Base-by-base conservation (phyloP, 2,113 vertebrate species). In the Ptychochromis oligacanthus region DNA sequence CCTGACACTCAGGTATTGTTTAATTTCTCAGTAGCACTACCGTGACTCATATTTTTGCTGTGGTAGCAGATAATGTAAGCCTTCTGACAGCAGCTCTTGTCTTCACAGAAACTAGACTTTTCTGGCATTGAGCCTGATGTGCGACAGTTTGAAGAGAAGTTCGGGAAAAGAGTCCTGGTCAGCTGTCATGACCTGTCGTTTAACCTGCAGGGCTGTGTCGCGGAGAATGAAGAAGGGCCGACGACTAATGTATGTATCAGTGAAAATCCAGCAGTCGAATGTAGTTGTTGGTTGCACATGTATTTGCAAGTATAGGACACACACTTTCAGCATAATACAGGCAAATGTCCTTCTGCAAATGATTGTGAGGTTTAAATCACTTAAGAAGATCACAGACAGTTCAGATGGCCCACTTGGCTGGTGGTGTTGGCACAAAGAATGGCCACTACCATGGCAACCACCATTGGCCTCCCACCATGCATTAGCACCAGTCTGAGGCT, bases 71-170 rank as follows among this genome's bases (percentile, higher is more conserved):
- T 79, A 2, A 14, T 82, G 43, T 9, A 61, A 65, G 1, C 20
- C 22, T 54, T 54, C 26, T 88, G 46, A 88, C 55, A 60, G 13
- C 8, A 52, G n/a, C 13, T 64, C 26, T 18, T 94, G 70, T 80
- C 83, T 93, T 89, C 92, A 75, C 93, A 99, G 98, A 99, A 97
- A 94, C 96, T 98, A 87, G 98, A 99, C 88, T 97, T 98, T 90
- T 97, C 96, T n/a, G 95, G 95, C 87, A 94, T 97, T n/a, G 97
- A 99, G 79, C 97, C 97, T 11, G 98, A 99, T 22, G 95, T 97
- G 86, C 97, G 97, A 72, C 97, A 97, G 79, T 99, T 99, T 93
- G 98, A 99, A 89, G 98, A 99, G 88, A 98, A 98, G 87, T 99
- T 97, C 81, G 98, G 98, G 12, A 99, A 97, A 93, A 96, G 97